Evolutionary conservation across 2,797 vertebrate species (phyloP), one percentile per base, ranked within the genome.

Genomic region (Mus minutoides): DNA sequence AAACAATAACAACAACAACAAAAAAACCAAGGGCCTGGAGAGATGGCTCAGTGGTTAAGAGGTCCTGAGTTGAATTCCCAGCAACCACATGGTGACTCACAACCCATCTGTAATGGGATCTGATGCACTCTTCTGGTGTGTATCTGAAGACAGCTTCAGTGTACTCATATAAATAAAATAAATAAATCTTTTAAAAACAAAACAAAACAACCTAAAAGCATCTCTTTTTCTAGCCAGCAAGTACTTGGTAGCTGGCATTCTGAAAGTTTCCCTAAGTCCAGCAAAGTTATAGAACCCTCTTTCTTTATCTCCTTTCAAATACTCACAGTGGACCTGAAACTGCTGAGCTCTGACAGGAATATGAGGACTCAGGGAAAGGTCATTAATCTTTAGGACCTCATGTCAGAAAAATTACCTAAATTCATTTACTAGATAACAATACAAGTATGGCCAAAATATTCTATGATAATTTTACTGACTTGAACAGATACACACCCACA

Each of bases 351-450:
- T 22, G 8, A 87, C 52, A 90, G 4, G 17, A 87, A 77, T 16
- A 88, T 79, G 40, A 14, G 8, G 43, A 56, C 22, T 73, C 56
- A 21, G 37, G 86, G 31, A 40, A 89, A 86, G 4, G 37, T 17
- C 37, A 76, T 8, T 73, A 54, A 76, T 78, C 71, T 77, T 86
- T 69, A 52, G 49, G 77, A 40, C 3, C 34, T 69, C 24, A 64
- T 67, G 85, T 94, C 76, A 75, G 75, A 91, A 94, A 91, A 93
- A 94, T 60, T 77, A 92, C 93, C 76, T 26, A 89, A 58, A 94
- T 76, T 94, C 75, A 86, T 54, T 94, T 82, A 85, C 60, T 90
- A 95, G 95, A 93, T 92, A 26, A 87, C 52, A 49, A 94, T 29
- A 94, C 5, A 91, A 96, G 43, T 60, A 95, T 52, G 94, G 75